A percentile compares a stretch with the other conserved stretches of the same genome.
phyloP scores from a whole-genome alignment of 2,797 vertebrate species.

The Phylloscopus collybita region DNA sequence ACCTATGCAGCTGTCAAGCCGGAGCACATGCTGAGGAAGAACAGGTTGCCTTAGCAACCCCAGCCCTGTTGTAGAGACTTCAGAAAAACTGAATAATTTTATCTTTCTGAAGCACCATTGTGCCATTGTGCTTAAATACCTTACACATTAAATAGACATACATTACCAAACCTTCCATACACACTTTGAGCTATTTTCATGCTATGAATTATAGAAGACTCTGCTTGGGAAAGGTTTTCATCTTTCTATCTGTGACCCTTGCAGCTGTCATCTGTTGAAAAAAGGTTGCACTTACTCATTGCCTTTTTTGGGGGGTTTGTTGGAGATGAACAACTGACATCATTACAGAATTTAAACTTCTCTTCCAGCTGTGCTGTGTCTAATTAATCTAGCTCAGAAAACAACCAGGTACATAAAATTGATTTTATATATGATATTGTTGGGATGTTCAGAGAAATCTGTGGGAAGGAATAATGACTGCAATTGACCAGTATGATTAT shows the following conservation, averaged over 20 bases:
- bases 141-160: neutral
- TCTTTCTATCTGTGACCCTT: neutral
- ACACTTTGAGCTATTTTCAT: neutral
- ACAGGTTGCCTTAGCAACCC: constrained; percentile 58
- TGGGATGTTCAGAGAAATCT: neutral
- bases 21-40: constrained; percentile 21
- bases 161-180: neutral
- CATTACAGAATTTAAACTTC: neutral
- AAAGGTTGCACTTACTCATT: neutral
- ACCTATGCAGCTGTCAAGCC: neutral
- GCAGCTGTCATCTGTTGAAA: neutral
- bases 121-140: neutral
- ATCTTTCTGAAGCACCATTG: neutral
- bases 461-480: neutral
- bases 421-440: neutral
- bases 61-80: neutral
- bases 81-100: constrained; percentile 21
- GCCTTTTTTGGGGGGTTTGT: neutral
- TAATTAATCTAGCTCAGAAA: neutral
- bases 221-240: neutral
- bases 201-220: neutral
- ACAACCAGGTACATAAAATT: neutral
- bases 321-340: neutral
- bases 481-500: neutral
- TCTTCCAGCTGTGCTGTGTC: neutral